Base-by-base conservation (phyloP, 2,113 vertebrate species). In the Puffinus mauretanicus region DNA sequence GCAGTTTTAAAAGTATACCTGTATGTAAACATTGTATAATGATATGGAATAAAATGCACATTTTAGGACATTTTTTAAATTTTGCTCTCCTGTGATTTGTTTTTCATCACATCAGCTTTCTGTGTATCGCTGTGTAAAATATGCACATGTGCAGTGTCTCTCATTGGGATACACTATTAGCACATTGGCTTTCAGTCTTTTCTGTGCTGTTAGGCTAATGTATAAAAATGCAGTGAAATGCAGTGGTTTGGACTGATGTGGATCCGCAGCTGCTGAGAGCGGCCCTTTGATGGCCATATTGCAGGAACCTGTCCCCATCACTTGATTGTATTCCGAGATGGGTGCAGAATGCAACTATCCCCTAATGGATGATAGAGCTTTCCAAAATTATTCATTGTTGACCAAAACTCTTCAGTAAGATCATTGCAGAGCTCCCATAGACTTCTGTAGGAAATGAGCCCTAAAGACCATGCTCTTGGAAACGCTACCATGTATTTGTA, bases 11-110 rank as follows among this genome's bases (percentile, higher is more conserved):
- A 97, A 98, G 96, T 98, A 97, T 98, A 97, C 98, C 98, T 98
- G 95, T 98, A 98, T 98, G 97, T 98, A 98, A 99, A 98, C 98
- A 94, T 98, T 99, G 98, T 99, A 99, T 97, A 98, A 98, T 99
- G 98, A 98, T 98, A 98, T 97, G 97, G 92, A 99, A 99, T 99
- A 99, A 99, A 98, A 98, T 98, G 98, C 98, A 98, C 98, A 97
- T 97, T 99, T 97, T 98, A 99, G 98, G 98, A 98, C 98, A 98
- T 99, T 99, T 99, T 99, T 98, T 98, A 97, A 98, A 97, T 87
- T 69, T 86, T 95, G 96, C 79, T 86, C 82, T 97, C 82, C 95
- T 97, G 97, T 98, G 90, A 9, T 98, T 96, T 97, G 77, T 95
- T 96, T 94, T 73, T 36, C 34, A 26, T 86, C 69, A 42, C 18